Conservation (phyloP, 2,888 invertebrate species). For the Drosophila gaucha region DNA sequence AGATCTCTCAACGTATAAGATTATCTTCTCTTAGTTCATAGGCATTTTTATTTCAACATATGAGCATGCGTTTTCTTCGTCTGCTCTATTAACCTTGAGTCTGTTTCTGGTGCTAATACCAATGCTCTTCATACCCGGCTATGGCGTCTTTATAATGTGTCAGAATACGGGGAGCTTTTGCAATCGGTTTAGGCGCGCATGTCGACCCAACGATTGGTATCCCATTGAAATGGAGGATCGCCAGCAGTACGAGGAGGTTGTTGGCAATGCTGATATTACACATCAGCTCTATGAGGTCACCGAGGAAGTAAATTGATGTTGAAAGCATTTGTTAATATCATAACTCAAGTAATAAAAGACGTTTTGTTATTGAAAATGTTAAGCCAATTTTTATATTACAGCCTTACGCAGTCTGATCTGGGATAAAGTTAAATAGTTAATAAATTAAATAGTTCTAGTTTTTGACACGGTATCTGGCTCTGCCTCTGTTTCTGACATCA, state of each 20-base stretch:
- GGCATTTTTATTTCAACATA: conserved; percentile 15
- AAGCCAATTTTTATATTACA: neutral
- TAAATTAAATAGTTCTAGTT: neutral
- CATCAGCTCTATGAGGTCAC: conserved; percentile 79
- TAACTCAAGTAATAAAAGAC: conserved; percentile 8
- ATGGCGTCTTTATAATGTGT: conserved; percentile 68
- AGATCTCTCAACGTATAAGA: neutral
- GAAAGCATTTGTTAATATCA: neutral
- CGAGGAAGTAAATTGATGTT: conserved; percentile 61
- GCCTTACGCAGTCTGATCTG: too few species aligned
- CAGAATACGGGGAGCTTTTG: conserved; percentile 72
- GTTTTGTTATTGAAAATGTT: neutral
- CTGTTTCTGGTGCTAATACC: conserved; percentile 65
- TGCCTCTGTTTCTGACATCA: conserved; percentile 65
- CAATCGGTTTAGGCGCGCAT: conserved; percentile 72
- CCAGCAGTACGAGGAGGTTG: conserved; percentile 78
- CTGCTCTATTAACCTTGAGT: conserved; percentile 30
- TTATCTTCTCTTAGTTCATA: conserved; percentile 38
- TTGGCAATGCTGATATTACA: conserved; percentile 78
- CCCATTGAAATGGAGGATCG: conserved; percentile 76
- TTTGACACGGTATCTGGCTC: neutral
- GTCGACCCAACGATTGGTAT: conserved; percentile 83
- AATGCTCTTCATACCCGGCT: conserved; percentile 78
- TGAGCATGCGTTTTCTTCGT: conserved; percentile 46
- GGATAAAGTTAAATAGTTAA: too few species aligned